These are phyloP conservation scores for Matsumurasca onukii DNA, from an alignment of 1,140 invertebrate genomes.

Conservation along the genomic window DNA sequence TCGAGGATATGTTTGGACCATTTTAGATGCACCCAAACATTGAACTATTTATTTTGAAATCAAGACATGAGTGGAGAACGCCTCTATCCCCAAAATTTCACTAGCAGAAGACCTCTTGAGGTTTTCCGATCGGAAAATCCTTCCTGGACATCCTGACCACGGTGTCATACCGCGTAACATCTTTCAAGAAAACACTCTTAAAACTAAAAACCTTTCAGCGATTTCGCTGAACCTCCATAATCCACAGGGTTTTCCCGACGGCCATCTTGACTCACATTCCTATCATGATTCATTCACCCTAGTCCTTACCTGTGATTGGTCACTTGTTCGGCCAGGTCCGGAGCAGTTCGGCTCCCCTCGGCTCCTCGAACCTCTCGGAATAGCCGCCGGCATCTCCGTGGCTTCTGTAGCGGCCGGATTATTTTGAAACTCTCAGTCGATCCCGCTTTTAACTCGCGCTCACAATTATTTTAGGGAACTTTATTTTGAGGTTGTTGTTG, in stretches of 20 bases:
- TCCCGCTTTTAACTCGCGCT: conserved; percentile 25
- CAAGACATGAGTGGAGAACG: too few relatives aligned
- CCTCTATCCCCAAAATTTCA: too few relatives aligned
- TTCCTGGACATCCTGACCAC: too few relatives aligned
- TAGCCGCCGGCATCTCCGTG: not conserved
- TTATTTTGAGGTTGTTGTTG: conserved; percentile 28
- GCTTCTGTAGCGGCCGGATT: not conserved
- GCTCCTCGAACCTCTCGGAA: too few relatives aligned
- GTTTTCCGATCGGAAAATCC: too few relatives aligned
- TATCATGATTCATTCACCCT: conserved; percentile 12
- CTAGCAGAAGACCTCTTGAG: too few relatives aligned
- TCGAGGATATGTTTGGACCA: too few relatives aligned
- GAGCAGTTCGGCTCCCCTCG: not conserved
- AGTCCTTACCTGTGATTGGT: not conserved
- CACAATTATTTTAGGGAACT: conserved; percentile 28
- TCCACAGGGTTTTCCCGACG: not conserved
- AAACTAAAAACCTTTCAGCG: too few relatives aligned
- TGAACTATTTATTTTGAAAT: too few relatives aligned
- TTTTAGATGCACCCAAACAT: too few relatives aligned
- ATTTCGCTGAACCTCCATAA: not conserved
- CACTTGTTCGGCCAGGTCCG: not conserved
- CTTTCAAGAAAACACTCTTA: too few relatives aligned
- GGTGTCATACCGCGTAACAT: too few relatives aligned
- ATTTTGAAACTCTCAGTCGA: conserved; percentile 29
- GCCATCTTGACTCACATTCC: conserved; percentile 11